Evolutionary conservation across 1,140 invertebrate genomes (phyloP), one percentile per base, ranked within the genome.

Genomic region (Papilio polytes): DNA sequence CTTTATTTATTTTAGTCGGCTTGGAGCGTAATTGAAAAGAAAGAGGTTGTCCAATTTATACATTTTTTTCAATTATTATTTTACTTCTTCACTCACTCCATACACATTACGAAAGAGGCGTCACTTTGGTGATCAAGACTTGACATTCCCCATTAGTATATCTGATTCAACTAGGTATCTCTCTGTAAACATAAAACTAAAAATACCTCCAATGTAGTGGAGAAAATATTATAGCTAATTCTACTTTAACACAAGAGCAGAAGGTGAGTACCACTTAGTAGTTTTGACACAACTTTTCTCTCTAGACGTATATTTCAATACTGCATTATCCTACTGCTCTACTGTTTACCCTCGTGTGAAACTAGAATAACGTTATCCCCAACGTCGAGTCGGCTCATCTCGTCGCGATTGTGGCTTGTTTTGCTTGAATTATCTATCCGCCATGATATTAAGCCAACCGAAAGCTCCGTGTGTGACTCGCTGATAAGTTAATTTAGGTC

Each of bases 391-490:
- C n/a, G 76, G 76, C 76, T 78, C 51, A 77, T 51, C 46, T 7
- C 74, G 51, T 48, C 74, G 8, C 44, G 48, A 77, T 53, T 77
- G 74, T 22, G 74, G 74, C 74, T 56, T 77, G 74, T 77, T 77
- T 77, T 77, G 74, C 74, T 77, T 77, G 74, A 77, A 77, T 77
- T 77, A 77, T 77, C 74, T 51, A 77, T 77, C 74, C 74, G 51
- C 74, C 74, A 59, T 41, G 74, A 78, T 51, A 56, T 56, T 78
- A 78, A 78, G 18, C 48, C 51, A 59, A 13, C 51, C 76, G 6
- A 20, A 59, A 22, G 74, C 74, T 26, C 13, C 76, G 76, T 56
- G 76, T 78, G 76, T 36, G 53, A 78, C 48, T 53, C 10, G 22
- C 51, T 56, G 51, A 78, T 78, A 78, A 78, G 76, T 78, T 78